Conservation (phyloP, 92 coral and sea anemone species). For the Siderastrea radians region DNA sequence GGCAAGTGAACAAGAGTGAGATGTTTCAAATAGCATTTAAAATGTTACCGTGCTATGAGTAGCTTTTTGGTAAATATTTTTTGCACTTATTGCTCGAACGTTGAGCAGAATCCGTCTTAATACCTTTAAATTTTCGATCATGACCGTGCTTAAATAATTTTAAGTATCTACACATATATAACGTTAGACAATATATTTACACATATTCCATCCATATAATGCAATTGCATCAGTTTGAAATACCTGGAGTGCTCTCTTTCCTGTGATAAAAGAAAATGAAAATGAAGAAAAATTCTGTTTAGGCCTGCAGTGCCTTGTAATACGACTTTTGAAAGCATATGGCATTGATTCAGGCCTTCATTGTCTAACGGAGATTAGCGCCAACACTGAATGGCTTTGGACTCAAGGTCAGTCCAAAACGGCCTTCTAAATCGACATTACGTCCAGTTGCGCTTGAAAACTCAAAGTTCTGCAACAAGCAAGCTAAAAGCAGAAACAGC, state of each 20-base stretch:
- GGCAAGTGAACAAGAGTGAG: too few species aligned
- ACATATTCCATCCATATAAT: background rate
- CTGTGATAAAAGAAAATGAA: background rate
- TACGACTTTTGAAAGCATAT: background rate
- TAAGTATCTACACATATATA: background rate
- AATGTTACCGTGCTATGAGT: too few species aligned
- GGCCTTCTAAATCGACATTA: constrained; percentile 49
- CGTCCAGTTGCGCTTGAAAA: constrained; percentile 39
- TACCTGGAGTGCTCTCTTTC: background rate
- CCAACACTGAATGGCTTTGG: constrained; percentile 67
- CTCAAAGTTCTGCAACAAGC: constrained; percentile 67
- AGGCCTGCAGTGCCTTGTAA: background rate
- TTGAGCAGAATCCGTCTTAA: too few species aligned
- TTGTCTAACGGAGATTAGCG: constrained; percentile 18
- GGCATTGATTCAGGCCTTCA: background rate
- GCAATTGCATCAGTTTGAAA: background rate
- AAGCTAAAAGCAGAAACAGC: constrained; percentile 76
- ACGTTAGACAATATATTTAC: background rate
- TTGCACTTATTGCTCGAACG: too few species aligned
- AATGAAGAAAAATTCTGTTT: too few species aligned
- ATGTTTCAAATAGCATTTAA: too few species aligned
- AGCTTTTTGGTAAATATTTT: too few species aligned
- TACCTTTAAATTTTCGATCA: background rate
- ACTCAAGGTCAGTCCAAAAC: constrained; percentile 64
- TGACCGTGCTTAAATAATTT: background rate